Base-by-base conservation (phyloP, 2,888 invertebrate genomes). In the Thereva unica region DNA sequence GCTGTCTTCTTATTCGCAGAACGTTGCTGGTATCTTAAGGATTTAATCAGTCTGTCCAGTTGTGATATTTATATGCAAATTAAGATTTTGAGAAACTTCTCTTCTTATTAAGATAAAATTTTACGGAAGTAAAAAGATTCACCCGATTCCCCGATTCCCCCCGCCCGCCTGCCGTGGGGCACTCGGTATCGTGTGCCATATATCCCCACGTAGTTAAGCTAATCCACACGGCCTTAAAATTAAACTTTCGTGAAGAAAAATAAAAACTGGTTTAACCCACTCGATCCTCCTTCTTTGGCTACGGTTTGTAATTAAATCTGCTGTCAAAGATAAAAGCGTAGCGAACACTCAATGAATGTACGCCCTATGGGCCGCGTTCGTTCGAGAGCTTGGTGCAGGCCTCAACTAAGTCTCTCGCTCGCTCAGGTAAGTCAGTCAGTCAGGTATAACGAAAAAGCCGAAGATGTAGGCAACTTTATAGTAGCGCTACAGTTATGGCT, bases 251-350 rank as follows among this genome's bases (percentile, higher is more conserved):
- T 57, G 45, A 35, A 23, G 1, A 23, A 37, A 34, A 37, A 59
- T 35, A 59, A 57, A 47, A 45, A 59, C 59, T 59, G 47, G 50
- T 63, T 49, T 35, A 37, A 53, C 53, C 44, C 44, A 64, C 53
- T 52, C 53, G 53, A 41, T 64, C 37, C 52, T 64, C 37, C 45
- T 53, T 44, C 10, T 63, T 52, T 34, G 59, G 8, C 42, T 23
- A 64, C 12, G 23, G 53, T 53, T 64, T 52, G 53, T 64, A 64
- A 64, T 64, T 64, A 64, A 64, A 64, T 44, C 44, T 38, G 53
- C 64, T 64, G 64, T 64, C 64, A 64, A 64, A 64, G 64, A 64
- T 64, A 64, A 64, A 64, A 64, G 64, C 64, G 53, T 64, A 45
- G 64, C 64, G 64, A 64, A 64, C 64, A 53, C 52, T 64, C 64